These are phyloP conservation scores for Drosophila albomicans DNA, from an alignment of 1,140 invertebrate genomes.

Conservation along the genomic window DNA sequence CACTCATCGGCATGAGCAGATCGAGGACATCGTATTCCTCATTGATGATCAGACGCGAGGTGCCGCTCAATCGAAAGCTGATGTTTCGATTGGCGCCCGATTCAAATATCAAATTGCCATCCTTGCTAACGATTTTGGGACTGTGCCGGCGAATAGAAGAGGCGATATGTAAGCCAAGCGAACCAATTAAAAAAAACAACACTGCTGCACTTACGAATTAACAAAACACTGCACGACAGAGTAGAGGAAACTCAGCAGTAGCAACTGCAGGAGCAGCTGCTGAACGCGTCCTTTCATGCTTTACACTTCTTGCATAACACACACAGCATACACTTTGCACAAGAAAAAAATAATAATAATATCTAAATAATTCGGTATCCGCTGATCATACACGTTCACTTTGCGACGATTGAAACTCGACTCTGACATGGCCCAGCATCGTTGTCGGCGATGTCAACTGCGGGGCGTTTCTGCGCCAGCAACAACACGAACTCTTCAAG, in stretches of 20 bases:
- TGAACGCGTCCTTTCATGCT: conserved; percentile 27
- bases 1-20: conserved; percentile 51
- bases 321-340: not conserved
- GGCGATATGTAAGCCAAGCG: not conserved
- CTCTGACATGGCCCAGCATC: not conserved
- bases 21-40: conserved; percentile 86
- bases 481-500: conserved; percentile 1
- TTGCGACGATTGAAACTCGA: not conserved
- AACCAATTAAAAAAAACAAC: not conserved
- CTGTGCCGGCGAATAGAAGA: conserved; percentile 70
- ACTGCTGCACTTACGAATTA: conserved; percentile 66
- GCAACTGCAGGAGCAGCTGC: conserved; percentile 25
- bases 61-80: conserved; percentile 87
- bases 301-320: conserved; percentile 18
- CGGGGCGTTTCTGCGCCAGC: conserved; percentile 44
- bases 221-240: conserved; percentile 63
- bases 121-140: conserved; percentile 87
- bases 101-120: conserved; percentile 89
- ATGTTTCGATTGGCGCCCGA: conserved; percentile 88
- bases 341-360: conserved; percentile 9
- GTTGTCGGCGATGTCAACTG: conserved; percentile 30
- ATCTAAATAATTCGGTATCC: not conserved
- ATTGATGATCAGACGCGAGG: conserved; percentile 88
- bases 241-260: conserved; percentile 17
- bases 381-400: conserved; percentile 16